Evolutionary conservation across 2,113 vertebrate species (phyloP).

Genomic region (Sminthopsis crassicaudata): DNA sequence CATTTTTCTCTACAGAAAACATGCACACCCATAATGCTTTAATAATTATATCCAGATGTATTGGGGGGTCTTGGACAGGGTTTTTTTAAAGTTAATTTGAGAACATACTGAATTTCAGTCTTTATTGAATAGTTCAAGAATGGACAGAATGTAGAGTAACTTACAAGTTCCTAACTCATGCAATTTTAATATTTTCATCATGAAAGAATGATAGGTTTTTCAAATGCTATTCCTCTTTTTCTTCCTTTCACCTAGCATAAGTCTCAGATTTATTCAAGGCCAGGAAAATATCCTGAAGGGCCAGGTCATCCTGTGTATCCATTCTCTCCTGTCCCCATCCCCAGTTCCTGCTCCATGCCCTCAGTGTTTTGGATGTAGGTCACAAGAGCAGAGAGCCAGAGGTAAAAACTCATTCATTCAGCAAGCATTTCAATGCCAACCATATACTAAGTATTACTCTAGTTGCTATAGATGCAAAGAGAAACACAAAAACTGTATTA

Average conservation of each 20-base stretch:
- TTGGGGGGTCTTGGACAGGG: conserved; percentile 60
- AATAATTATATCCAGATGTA: conserved; percentile 83
- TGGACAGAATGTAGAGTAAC: conserved; percentile 67
- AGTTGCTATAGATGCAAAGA: background rate
- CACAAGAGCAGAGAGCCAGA: background rate
- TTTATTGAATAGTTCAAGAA: conserved; percentile 76
- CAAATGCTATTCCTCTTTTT: conserved; percentile 45
- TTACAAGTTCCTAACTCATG: conserved; percentile 75
- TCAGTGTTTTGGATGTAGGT: background rate
- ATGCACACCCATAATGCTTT: conserved; percentile 53
- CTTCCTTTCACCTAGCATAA: conserved; percentile 74
- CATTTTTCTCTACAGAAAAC: conserved; percentile 67
- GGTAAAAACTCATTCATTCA: background rate
- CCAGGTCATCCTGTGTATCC: background rate
- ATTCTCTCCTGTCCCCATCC: background rate
- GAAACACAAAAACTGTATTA: background rate
- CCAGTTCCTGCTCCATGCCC: background rate
- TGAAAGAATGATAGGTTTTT: conserved; percentile 65
- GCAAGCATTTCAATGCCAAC: background rate
- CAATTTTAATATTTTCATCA: conserved; percentile 76
- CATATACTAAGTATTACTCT: background rate
- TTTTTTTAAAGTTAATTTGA: conserved; percentile 69
- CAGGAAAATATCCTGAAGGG: conserved; percentile 18
- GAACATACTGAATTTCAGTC: conserved; percentile 77
- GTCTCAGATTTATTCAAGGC: conserved; percentile 57